Base-by-base conservation (phyloP, 1,140 invertebrate genomes). In the Berghia stephanieae region DNA sequence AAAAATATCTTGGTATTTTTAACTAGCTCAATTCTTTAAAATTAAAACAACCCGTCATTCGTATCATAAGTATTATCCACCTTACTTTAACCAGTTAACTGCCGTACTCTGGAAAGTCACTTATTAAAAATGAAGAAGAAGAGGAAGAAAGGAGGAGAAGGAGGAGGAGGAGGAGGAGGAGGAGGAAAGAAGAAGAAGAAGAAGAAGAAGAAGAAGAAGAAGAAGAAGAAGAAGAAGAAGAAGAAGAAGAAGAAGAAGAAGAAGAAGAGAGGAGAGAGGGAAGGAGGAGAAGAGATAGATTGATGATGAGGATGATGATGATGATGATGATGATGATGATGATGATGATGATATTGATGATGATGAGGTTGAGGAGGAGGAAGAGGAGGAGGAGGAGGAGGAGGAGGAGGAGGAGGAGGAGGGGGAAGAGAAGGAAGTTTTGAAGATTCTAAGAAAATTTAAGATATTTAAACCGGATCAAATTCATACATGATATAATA, bases 241-340 rank as follows among this genome's bases (percentile, higher is more conserved):
- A 63, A 27, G 60, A 49, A 13, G 46, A 49, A 13, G 46, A 49
- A 13, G 46, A 49, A 13, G 46, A 49, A 13, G 46, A 49, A 13
- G 46, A 49, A 13, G 46, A 49, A 13, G 46, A 49, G 10, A 49
- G 46, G n/a, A 13, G 46, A 13, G 10, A 49, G 46, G 10, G 46
- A 13, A 49, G n/a, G 46, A 13, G 10, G 10, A 49, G 10, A 49
- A 49, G 10, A 49, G n/a, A 13, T 13, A 13, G 10, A 49, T 13
- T 49, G n/a, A n/a, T 49, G 46, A 13, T 49, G 46, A n/a, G 10
- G 46, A n/a, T 49, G 46, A n/a, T 49, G 46, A 49, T 49, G 46
- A n/a, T 49, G 46, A 49, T 49, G 46, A 49, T 49, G 46, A 49
- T n/a, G 46, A 49, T n/a, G 46, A 49, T n/a, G 46, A 49, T n/a